Conservation (phyloP, 2,888 invertebrate species). For the Apantesis nais region DNA sequence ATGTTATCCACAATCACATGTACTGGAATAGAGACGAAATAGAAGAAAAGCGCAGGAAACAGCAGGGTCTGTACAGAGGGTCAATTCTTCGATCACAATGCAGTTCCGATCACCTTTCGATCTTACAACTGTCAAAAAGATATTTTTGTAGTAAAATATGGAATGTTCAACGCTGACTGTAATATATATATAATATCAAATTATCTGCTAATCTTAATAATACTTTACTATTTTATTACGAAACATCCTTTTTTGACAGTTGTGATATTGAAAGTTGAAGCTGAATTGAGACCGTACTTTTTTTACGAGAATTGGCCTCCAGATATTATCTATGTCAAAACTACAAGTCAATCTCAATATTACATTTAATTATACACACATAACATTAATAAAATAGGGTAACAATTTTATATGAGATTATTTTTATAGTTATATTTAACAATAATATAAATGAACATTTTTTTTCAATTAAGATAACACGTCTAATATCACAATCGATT, state of each 20-base stretch:
- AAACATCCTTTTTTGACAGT: no score
- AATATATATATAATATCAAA: no score
- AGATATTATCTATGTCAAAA: slow-evolving; percentile 15
- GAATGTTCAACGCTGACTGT: no score
- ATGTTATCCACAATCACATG: slow-evolving; percentile 14
- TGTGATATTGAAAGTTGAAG: no score
- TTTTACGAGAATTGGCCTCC: no score
- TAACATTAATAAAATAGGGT: not conserved
- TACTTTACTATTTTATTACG: no score
- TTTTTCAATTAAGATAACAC: not conserved
- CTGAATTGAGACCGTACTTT: no score
- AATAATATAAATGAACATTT: not conserved
- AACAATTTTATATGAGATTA: slow-evolving; percentile 10
- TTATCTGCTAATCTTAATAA: no score
- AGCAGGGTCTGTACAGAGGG: not conserved
- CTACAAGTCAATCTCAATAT: slow-evolving; percentile 22
- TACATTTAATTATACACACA: slow-evolving; percentile 13
- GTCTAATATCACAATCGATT: slow-evolving; percentile 16
- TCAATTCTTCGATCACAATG: no score
- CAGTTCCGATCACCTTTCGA: no score
- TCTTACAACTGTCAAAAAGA: no score
- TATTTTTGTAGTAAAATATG: no score
- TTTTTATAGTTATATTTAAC: not conserved
- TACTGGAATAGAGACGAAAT: slow-evolving; percentile 28
- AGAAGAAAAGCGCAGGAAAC: slow-evolving; percentile 28